Evolutionary conservation across 1,140 invertebrate genomes (phyloP).

Genomic region (Formica selysi): DNA sequence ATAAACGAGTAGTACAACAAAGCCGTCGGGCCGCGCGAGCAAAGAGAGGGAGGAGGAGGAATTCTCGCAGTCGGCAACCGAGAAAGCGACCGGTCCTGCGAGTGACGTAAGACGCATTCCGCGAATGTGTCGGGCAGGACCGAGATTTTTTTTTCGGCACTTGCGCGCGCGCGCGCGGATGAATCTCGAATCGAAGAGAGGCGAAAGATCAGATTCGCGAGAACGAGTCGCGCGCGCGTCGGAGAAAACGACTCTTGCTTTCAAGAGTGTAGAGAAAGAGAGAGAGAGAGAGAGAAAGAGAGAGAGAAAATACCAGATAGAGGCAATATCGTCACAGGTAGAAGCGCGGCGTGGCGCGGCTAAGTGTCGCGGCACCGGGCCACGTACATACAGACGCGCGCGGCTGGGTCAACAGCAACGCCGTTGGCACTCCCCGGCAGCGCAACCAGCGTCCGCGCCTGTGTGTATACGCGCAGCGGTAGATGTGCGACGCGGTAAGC

Average conservation of each 20-base stretch:
- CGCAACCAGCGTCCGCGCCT: slow-evolving; percentile 68
- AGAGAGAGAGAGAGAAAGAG: slow-evolving; percentile 4
- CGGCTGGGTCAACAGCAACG: slow-evolving; percentile 86
- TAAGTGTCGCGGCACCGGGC: slow-evolving; percentile 69
- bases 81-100: slow-evolving; percentile 53
- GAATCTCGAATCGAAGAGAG: neutral
- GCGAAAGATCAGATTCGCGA: neutral
- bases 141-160: neutral
- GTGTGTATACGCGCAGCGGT: slow-evolving; percentile 66
- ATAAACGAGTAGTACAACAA: neutral
- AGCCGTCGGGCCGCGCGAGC: neutral
- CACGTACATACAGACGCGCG: slow-evolving; percentile 73
- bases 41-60: neutral
- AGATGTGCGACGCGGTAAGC: slow-evolving; percentile 65
- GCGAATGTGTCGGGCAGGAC: slow-evolving; percentile 6
- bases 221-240: slow-evolving; percentile 2
- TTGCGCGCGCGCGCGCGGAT: neutral
- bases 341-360: slow-evolving; percentile 4
- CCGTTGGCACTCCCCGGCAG: slow-evolving; percentile 84
- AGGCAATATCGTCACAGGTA: slow-evolving; percentile 24
- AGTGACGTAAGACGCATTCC: slow-evolving; percentile 47
- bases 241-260: slow-evolving; percentile 80
- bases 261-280: slow-evolving; percentile 73
- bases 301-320: slow-evolving; percentile 21
- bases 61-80: neutral